phyloP scores from a whole-genome alignment of 2,797 vertebrate species.

The Esox lucius region DNA sequence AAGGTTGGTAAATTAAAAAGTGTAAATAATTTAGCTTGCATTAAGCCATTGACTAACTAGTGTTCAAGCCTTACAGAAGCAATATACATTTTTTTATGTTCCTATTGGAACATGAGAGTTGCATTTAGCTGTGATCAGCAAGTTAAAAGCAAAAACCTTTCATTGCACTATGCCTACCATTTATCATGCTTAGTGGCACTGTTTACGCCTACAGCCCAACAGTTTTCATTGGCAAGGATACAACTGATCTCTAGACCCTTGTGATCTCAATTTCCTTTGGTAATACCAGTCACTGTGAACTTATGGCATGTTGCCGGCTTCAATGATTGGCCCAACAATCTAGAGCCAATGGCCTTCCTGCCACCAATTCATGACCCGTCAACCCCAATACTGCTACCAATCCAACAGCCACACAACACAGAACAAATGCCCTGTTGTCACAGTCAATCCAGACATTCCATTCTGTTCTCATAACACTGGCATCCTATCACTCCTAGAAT shows the following conservation, averaged over 20 bases:
- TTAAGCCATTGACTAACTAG: background rate
- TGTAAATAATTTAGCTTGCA: too few relatives aligned
- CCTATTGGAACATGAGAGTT: background rate
- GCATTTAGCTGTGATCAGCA: conserved; percentile 19
- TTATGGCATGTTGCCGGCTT: conserved; percentile 70
- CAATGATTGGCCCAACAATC: conserved; percentile 76
- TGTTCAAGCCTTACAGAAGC: background rate
- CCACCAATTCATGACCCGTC: conserved; percentile 84
- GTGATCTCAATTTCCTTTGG: conserved; percentile 71
- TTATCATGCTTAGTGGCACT: conserved; percentile 31
- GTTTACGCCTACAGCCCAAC: conserved; percentile 38
- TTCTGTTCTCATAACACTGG: conserved; percentile 72
- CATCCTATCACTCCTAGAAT: conserved; percentile 68
- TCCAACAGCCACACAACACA: conserved; percentile 75
- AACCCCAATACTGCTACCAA: conserved; percentile 79
- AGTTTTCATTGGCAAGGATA: conserved; percentile 65
- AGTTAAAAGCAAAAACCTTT: background rate
- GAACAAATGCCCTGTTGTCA: conserved; percentile 73
- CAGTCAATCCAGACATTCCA: conserved; percentile 73
- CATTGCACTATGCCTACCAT: background rate
- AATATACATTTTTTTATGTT: background rate
- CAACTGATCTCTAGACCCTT: conserved; percentile 50
- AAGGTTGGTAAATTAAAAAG: too few relatives aligned
- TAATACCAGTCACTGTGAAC: conserved; percentile 69
- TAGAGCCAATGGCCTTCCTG: conserved; percentile 72